Conservation (phyloP, 64 coral and sea anemone species). For the Astreopora myriophthalma region DNA sequence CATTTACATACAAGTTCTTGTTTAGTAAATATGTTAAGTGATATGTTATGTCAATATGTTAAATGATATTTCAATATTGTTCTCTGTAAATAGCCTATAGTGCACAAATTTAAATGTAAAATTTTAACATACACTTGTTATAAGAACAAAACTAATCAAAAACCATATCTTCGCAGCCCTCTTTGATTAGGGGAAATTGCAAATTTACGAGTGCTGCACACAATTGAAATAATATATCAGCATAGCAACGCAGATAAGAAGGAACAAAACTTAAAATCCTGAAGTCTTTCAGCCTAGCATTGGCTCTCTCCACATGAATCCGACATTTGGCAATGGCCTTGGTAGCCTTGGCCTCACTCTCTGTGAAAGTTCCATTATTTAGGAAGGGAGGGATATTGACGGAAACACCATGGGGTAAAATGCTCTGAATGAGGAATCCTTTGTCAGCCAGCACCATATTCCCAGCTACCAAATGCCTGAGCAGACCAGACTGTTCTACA, state of each 20-base stretch:
- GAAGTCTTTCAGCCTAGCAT: slow-evolving; percentile 14
- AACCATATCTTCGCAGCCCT: background rate
- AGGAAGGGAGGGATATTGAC: slow-evolving; percentile 5
- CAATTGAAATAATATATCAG: background rate
- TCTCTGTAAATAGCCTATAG: no score
- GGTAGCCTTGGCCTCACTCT: background rate
- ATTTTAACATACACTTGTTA: no score
- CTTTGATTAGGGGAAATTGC: background rate
- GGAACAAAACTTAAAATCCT: slow-evolving; percentile 4
- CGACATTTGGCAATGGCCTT: slow-evolving; percentile 12
- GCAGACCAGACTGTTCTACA: background rate
- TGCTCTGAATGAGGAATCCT: slow-evolving; percentile 1
- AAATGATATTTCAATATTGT: no score
- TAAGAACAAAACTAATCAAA: slow-evolving; percentile 2
- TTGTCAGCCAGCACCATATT: slow-evolving; percentile 23
- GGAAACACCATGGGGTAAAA: background rate
- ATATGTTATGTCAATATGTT: no score
- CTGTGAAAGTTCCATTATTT: slow-evolving; percentile 3
- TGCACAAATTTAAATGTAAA: no score
- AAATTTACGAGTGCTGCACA: slow-evolving; percentile 4
- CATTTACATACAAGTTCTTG: no score
- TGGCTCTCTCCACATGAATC: background rate
- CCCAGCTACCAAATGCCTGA: background rate
- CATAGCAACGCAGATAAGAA: slow-evolving; percentile 1
- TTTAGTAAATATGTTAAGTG: no score